Evolutionary conservation across 2,113 vertebrate species (phyloP), one percentile per base, ranked within the genome.

Genomic region (Danio rerio): DNA sequence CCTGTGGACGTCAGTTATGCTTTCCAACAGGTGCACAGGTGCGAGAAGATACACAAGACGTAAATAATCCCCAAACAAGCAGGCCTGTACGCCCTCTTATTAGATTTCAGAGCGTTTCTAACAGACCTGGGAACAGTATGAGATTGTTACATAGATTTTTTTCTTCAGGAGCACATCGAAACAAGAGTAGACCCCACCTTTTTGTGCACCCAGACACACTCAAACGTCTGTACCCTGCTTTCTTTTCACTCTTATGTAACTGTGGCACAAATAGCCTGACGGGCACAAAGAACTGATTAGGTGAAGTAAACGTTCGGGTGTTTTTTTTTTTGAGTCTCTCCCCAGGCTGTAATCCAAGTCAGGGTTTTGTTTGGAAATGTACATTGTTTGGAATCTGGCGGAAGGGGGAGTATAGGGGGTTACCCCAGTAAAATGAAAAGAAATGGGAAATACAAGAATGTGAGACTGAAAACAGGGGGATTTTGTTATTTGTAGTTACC

Each of bases 231-330:
- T 21, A 76, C 16, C 31, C 55, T 59, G 83, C 82, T 86, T 88
- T 88, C 85, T 85, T 88, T 70, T 16, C 56, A 40, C 83, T 43
- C 91, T 91, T 90, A 91, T 82, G 89, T 92, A 89, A 93, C 84
- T 31, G 77, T 76, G 86, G 87, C 89, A 90, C 86, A 90, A 93
- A 94, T 92, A 91, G 90, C 87, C 88, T 81, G 75, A 85, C 55
- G 75, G 82, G 84, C 87, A 58, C 88, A 90, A 83, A 62, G 86
- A 89, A 70, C 83, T 87, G 87, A 90, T 91, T 88, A 91, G 87
- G 80, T 88, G 88, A 89, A 87, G 82, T 86, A 86, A 61, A 49
- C 20, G 78, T 87, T 81, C 53, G 74, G 52, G 66, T 84, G 8
- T 58, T 47, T 10, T 81, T 47, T 10, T 81, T n/a, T 63, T 63